Evolutionary conservation across 2,888 invertebrate species (phyloP).

Genomic region (Nematopogon swammerdamellus): DNA sequence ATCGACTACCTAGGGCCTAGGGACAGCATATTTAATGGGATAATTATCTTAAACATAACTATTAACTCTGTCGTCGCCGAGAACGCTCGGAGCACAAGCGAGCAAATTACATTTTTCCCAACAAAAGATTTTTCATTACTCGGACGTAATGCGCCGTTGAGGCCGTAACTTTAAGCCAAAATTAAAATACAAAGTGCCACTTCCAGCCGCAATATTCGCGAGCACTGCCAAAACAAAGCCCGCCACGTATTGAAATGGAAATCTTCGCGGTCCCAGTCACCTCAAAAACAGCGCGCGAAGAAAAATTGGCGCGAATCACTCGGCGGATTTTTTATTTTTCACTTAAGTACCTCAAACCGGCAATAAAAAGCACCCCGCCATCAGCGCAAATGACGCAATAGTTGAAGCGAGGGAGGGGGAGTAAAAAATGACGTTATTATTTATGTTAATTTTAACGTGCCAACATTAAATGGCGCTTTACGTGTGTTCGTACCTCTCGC

Average conservation of each 20-base stretch:
- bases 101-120: background rate
- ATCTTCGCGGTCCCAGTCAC: background rate
- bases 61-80: too few species aligned
- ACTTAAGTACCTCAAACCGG: constrained; percentile 37
- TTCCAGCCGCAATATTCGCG: background rate
- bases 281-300: background rate
- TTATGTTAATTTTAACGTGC: constrained; percentile 46
- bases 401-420: constrained; percentile 19
- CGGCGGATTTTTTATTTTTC: constrained; percentile 34
- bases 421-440: constrained; percentile 51
- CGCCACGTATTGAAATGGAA: background rate
- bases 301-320: background rate
- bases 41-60: too few species aligned
- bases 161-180: background rate
- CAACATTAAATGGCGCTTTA: constrained; percentile 47
- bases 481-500: constrained; percentile 9
- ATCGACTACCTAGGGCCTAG: too few species aligned
- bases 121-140: background rate
- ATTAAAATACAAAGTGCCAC: background rate
- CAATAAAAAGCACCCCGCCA: constrained; percentile 29
- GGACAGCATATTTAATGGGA: too few species aligned
- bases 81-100: background rate
- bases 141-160: background rate
- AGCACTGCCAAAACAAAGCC: background rate
- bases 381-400: constrained; percentile 38